Evolutionary conservation across 2,797 vertebrate genomes (phyloP).

Genomic region (Spinus pinus): DNA sequence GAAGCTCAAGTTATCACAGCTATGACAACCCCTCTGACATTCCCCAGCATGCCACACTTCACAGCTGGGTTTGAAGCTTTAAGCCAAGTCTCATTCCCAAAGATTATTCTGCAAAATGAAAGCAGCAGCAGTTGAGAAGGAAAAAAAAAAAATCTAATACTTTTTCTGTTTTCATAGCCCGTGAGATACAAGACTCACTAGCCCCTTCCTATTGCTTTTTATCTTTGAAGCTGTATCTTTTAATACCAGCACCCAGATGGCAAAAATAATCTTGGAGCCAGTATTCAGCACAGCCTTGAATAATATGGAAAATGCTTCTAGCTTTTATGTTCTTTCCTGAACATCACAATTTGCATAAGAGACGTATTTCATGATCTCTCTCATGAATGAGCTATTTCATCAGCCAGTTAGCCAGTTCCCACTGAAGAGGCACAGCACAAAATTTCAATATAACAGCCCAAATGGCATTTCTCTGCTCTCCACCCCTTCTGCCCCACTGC

Average conservation of each 20-base stretch:
- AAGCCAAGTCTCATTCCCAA: neutral
- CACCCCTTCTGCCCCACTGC: neutral
- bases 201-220: slow-evolving; percentile 37
- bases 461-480: neutral
- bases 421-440: neutral
- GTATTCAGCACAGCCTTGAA: slow-evolving; percentile 22
- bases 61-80: slow-evolving; percentile 30
- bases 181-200: neutral
- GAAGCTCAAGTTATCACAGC: neutral
- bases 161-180: slow-evolving; percentile 15
- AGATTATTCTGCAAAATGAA: slow-evolving; percentile 55
- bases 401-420: neutral
- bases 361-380: neutral
- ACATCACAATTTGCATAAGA: slow-evolving; percentile 45
- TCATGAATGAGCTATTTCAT: slow-evolving; percentile 24
- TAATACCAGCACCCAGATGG: slow-evolving; percentile 46
- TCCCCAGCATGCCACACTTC: neutral
- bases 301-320: slow-evolving; percentile 38
- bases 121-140: slow-evolving; percentile 1
- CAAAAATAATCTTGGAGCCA: slow-evolving; percentile 52
- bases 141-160: neutral
- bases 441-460: neutral
- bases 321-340: slow-evolving; percentile 47
- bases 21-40: neutral
- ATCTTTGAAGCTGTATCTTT: slow-evolving; percentile 46